Conservation (phyloP, 1,140 invertebrate genomes). For the Piezodorus guildinii region DNA sequence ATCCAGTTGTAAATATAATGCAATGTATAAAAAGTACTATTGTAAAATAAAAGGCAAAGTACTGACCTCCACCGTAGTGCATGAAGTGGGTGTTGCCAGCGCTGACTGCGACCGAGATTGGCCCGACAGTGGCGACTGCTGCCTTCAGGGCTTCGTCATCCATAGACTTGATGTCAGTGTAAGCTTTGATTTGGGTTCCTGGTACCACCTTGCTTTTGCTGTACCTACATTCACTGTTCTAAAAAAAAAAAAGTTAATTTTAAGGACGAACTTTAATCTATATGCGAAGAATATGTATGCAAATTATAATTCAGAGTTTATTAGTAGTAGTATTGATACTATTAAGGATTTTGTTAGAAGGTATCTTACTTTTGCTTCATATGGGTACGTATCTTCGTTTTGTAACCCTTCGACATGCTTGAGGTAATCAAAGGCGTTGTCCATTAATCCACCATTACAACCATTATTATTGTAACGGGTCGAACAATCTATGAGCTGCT, state of each 20-base stretch:
- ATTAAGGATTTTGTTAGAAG: not conserved
- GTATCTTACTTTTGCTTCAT: conserved; percentile 34
- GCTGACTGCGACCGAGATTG: not conserved
- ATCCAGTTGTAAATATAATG: no score
- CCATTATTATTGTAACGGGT: conserved; percentile 79
- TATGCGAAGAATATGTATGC: not conserved
- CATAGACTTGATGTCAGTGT: not conserved
- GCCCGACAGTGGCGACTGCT: not conserved
- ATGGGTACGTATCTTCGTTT: conserved; percentile 83
- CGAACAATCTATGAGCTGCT: conserved; percentile 94
- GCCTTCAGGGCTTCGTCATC: not conserved
- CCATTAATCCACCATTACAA: conserved; percentile 93
- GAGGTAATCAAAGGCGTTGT: conserved; percentile 84
- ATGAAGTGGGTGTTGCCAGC: not conserved
- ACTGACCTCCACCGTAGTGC: no score
- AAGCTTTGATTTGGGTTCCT: not conserved
- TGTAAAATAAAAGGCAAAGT: no score
- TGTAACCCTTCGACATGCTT: conserved; percentile 86
- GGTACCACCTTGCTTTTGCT: not conserved
- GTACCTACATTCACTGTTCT: not conserved
- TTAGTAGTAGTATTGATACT: no score
- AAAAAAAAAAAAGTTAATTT: not conserved
- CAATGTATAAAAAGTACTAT: no score
- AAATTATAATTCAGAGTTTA: not conserved
- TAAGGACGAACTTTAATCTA: not conserved